Percentiles rank a stretch among this genome's conserved stretches.
Evolutionary conservation across 2,888 invertebrate species (phyloP).

Genomic region (Drosophila gaucha): DNA sequence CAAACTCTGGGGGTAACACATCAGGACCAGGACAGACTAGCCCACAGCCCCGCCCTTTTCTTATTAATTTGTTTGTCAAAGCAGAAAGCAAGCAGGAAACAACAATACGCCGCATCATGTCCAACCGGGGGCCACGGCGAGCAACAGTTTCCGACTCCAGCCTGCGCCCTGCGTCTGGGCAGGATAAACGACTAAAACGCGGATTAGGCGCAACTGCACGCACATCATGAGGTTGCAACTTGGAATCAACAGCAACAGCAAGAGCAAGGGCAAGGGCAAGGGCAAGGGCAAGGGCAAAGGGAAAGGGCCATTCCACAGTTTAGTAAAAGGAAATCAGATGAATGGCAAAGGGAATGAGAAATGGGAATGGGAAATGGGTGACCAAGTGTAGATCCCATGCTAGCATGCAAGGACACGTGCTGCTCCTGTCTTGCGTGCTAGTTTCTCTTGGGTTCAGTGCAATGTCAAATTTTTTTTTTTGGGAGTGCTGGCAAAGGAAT

Average conservation of each 20-base stretch:
- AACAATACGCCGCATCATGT: constrained; percentile 67
- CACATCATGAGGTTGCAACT: constrained; percentile 66
- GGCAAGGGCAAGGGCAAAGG: neutral
- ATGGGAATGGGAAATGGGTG: constrained; percentile 7
- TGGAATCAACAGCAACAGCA: constrained; percentile 1
- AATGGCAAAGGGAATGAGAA: neutral
- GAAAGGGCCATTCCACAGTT: constrained; percentile 8
- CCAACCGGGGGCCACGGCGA: constrained; percentile 22
- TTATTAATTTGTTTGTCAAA: constrained; percentile 78
- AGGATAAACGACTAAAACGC: constrained; percentile 72
- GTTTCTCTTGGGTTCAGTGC: neutral
- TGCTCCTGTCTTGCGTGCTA: constrained; percentile 5
- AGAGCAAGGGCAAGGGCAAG: neutral
- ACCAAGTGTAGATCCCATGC: constrained; percentile 57
- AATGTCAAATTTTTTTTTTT: neutral
- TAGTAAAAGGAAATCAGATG: constrained; percentile 1
- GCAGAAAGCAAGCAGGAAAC: constrained; percentile 52
- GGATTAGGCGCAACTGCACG: constrained; percentile 76
- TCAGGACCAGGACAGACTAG: constrained; percentile 13
- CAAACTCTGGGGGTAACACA: constrained; percentile 12
- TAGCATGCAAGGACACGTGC: constrained; percentile 74
- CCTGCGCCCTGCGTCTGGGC: constrained; percentile 10
- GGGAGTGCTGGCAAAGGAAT: constrained; percentile 20
- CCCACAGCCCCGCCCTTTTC: constrained; percentile 38
- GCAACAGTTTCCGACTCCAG: constrained; percentile 51